phyloP scores from a whole-genome alignment of 2,113 vertebrate genomes.

The Callithrix jacchus region DNA sequence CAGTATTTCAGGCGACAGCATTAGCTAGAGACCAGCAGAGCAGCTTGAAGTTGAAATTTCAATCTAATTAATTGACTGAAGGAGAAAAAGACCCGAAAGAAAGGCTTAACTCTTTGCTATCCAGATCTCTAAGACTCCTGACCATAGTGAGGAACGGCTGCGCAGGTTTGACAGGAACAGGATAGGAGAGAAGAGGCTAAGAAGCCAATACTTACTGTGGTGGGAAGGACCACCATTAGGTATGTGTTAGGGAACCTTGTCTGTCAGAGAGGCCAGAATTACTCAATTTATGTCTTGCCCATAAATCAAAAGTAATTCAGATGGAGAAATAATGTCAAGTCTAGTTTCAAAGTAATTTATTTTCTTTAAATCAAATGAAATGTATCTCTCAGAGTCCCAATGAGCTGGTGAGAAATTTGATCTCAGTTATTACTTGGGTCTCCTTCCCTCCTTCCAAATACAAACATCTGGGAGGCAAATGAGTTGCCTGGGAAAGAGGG shows the following conservation, averaged over 20 bases:
- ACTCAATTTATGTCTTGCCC: background rate
- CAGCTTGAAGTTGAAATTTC: conserved; percentile 55
- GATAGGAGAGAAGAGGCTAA: background rate
- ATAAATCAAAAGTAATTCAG: background rate
- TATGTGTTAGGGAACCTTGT: background rate
- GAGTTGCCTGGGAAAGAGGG: background rate
- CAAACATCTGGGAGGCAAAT: background rate
- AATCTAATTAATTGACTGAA: conserved; percentile 56
- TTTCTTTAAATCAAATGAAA: conserved; percentile 21
- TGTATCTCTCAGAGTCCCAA: background rate
- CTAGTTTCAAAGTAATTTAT: conserved; percentile 23
- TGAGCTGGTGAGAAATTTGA: background rate
- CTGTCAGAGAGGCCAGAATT: background rate
- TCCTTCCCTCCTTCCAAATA: background rate
- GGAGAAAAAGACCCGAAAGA: background rate
- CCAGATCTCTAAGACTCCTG: background rate
- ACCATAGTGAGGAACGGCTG: background rate
- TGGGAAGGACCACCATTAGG: background rate
- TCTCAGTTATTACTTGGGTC: background rate
- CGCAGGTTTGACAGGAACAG: background rate
- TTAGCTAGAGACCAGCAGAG: conserved; percentile 14
- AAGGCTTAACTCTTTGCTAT: conserved; percentile 10
- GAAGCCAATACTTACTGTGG: background rate
- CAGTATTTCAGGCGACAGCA: conserved; percentile 46
- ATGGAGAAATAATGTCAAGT: background rate